Percentiles rank a stretch among this genome's conserved stretches.
These are phyloP conservation scores for Corapipo altera DNA, from an alignment of 2,113 vertebrate genomes.

Conservation along the genomic window DNA sequence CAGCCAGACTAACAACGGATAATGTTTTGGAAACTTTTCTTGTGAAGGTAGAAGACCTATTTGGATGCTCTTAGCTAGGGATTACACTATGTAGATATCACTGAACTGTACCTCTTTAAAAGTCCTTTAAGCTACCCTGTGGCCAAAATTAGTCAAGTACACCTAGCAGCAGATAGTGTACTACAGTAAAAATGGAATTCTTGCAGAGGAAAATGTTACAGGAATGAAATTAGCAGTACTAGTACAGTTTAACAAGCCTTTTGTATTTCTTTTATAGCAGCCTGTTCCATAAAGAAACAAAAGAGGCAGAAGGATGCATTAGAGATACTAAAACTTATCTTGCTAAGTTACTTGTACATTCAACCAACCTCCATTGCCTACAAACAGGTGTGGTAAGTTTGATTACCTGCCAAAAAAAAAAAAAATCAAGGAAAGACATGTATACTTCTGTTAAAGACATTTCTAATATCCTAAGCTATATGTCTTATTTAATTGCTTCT, in stretches of 20 bases:
- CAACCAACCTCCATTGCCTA: background rate
- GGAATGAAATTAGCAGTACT: background rate
- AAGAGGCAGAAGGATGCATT: background rate
- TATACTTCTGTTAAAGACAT: background rate
- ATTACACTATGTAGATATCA: background rate
- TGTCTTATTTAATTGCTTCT: background rate
- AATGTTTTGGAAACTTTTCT: background rate
- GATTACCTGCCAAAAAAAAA: background rate
- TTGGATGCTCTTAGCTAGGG: background rate
- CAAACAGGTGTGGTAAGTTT: background rate
- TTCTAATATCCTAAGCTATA: background rate
- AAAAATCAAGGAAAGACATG: background rate
- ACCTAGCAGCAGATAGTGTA: background rate
- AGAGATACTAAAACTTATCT: background rate
- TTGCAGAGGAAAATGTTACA: background rate
- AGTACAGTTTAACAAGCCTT: background rate
- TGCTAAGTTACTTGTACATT: background rate
- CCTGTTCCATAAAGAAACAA: background rate
- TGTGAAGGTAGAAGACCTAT: background rate
- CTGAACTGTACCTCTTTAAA: background rate
- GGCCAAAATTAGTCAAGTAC: background rate
- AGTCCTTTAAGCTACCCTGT: background rate
- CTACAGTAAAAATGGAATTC: background rate
- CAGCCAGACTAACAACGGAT: background rate
- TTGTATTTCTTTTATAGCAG: background rate